Conservation (phyloP, 2,113 vertebrate species). For the Otolemur garnettii region DNA sequence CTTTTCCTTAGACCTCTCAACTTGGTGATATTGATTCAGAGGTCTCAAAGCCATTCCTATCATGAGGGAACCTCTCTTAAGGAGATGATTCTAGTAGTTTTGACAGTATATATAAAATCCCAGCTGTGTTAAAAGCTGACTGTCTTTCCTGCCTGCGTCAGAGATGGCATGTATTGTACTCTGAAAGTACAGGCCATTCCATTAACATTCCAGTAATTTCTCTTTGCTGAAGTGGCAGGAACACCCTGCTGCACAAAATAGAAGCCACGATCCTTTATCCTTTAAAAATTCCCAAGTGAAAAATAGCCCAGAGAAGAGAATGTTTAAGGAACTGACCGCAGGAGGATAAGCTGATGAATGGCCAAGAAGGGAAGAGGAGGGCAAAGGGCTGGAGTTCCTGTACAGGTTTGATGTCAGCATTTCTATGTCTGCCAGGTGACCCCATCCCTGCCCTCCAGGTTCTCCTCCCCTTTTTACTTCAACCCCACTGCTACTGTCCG, state of each 20-base stretch:
- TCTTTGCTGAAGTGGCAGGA: not conserved
- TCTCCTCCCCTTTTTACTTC: not conserved
- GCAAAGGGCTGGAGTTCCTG: not conserved
- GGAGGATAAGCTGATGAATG: not conserved
- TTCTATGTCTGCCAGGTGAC: not conserved
- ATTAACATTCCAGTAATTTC: not conserved
- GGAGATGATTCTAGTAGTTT: not conserved
- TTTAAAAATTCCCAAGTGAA: slow-evolving; percentile 7
- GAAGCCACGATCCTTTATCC: not conserved
- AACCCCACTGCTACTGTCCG: not conserved
- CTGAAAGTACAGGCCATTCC: not conserved
- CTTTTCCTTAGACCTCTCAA: slow-evolving; percentile 27
- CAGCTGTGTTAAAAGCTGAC: not conserved
- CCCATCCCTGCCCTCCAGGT: not conserved
- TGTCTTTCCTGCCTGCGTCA: not conserved
- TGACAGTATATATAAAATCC: not conserved
- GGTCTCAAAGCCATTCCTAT: not conserved
- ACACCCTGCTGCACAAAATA: not conserved
- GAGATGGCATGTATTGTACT: not conserved
- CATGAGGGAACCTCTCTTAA: not conserved
- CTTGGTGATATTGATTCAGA: not conserved
- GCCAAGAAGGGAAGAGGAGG: not conserved
- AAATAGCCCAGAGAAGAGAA: not conserved
- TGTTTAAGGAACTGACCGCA: not conserved
- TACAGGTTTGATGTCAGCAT: not conserved